Evolutionary conservation across 2,113 vertebrate genomes (phyloP).

Genomic region (Vidua macroura): DNA sequence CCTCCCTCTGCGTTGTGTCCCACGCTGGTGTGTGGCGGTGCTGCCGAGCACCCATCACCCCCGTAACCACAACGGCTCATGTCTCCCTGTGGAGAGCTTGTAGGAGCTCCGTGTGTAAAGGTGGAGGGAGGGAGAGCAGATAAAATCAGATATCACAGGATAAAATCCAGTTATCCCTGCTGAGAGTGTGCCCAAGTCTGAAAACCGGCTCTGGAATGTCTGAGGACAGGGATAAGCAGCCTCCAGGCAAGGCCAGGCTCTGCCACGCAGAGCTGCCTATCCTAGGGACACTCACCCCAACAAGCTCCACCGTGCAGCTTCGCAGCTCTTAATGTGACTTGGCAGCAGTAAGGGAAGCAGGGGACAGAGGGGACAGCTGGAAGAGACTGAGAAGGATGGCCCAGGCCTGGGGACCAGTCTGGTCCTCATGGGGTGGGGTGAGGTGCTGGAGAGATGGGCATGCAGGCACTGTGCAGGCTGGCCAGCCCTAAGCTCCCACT

Average conservation of each 20-base stretch:
- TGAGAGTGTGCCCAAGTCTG: background rate
- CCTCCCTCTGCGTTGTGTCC: background rate
- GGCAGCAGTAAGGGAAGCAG: background rate
- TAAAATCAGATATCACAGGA: background rate
- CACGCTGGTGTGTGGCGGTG: background rate
- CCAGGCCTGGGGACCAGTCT: background rate
- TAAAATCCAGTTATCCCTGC: background rate
- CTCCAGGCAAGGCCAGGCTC: background rate
- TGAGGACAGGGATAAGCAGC: background rate
- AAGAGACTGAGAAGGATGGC: background rate
- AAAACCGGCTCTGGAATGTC: background rate
- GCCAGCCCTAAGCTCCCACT: background rate
- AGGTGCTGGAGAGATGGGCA: background rate
- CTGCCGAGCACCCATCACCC: background rate
- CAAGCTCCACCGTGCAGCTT: rapidly evolving
- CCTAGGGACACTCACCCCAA: background rate
- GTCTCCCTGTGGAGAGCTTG: background rate
- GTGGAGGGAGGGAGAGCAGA: background rate
- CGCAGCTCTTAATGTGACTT: background rate
- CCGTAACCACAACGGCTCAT: rapidly evolving
- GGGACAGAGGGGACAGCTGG: background rate
- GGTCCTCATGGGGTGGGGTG: rapidly evolving
- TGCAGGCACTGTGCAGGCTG: background rate
- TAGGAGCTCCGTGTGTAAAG: background rate
- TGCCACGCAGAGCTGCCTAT: background rate